These are phyloP conservation scores for Drosophila aff. DNA, from an alignment of 1,140 invertebrate species.

Conservation along the genomic window DNA sequence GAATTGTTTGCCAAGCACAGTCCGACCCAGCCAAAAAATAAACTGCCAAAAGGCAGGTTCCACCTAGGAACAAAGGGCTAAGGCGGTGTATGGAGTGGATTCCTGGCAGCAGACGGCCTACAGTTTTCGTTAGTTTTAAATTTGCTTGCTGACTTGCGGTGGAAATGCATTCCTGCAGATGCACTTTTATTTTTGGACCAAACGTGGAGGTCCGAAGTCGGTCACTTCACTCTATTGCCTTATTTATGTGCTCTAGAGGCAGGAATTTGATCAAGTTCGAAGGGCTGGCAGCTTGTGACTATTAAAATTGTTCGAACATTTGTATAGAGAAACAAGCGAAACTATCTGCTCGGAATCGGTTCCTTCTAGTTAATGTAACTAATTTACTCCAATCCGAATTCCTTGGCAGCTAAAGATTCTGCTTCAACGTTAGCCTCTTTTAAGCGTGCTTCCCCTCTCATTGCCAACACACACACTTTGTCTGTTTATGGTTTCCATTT, in stretches of 20 bases:
- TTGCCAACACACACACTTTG: conserved; percentile 38
- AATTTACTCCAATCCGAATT: conserved; percentile 19
- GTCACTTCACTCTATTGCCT: conserved; percentile 15
- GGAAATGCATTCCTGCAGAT: conserved; percentile 9
- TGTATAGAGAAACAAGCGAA: too few relatives aligned
- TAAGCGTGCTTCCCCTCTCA: not conserved
- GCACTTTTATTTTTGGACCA: conserved; percentile 25
- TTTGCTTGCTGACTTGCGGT: conserved; percentile 39
- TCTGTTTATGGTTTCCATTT: conserved; percentile 59
- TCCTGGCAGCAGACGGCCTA: conserved; percentile 15
- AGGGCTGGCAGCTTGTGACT: not conserved
- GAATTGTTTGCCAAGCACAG: conserved; percentile 47
- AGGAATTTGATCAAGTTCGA: conserved; percentile 7
- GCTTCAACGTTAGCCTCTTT: not conserved
- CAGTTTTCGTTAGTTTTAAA: conserved; percentile 50
- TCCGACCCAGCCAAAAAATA: conserved; percentile 4
- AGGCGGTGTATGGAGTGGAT: not conserved
- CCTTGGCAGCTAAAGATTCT: not conserved
- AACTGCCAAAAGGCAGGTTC: conserved; percentile 22
- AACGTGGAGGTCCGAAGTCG: conserved; percentile 13
- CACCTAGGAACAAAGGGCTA: conserved; percentile 9
- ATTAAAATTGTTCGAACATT: not conserved
- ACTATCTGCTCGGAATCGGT: not conserved
- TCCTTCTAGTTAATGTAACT: conserved; percentile 12
- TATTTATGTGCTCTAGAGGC: not conserved